Evolutionary conservation across 2,113 vertebrate species (phyloP).

Genomic region (Podilymbus podiceps): DNA sequence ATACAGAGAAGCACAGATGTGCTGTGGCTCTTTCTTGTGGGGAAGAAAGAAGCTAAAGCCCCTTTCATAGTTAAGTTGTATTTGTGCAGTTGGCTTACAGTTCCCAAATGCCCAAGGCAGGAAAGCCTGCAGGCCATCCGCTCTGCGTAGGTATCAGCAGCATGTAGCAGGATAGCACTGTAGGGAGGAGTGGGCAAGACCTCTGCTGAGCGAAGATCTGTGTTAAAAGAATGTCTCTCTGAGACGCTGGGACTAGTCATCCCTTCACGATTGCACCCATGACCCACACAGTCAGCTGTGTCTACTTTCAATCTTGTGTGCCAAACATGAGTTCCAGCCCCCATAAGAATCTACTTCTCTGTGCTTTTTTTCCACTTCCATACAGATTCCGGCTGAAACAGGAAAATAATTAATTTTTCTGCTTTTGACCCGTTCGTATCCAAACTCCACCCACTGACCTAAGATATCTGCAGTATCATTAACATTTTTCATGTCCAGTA

Average conservation of each 20-base stretch:
- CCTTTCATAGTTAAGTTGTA: neutral
- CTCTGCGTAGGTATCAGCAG: neutral
- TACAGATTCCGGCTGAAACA: neutral
- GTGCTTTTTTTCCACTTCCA: neutral
- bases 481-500: neutral
- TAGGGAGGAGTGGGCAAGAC: accelerated
- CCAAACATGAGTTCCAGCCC: neutral
- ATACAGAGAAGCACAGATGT: neutral
- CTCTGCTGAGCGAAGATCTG: accelerated
- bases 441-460: neutral
- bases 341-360: neutral
- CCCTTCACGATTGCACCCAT: neutral
- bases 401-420: neutral
- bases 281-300: neutral
- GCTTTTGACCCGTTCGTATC: neutral
- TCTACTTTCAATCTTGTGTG: neutral
- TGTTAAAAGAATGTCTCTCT: neutral
- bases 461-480: neutral
- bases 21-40: neutral
- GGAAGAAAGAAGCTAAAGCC: neutral
- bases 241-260: neutral
- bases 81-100: neutral
- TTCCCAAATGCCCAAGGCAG: accelerated
- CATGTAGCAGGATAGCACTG: neutral
- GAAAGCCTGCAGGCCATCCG: neutral